phyloP scores from a whole-genome alignment of 2,797 vertebrate species.

The Zalophus californianus region DNA sequence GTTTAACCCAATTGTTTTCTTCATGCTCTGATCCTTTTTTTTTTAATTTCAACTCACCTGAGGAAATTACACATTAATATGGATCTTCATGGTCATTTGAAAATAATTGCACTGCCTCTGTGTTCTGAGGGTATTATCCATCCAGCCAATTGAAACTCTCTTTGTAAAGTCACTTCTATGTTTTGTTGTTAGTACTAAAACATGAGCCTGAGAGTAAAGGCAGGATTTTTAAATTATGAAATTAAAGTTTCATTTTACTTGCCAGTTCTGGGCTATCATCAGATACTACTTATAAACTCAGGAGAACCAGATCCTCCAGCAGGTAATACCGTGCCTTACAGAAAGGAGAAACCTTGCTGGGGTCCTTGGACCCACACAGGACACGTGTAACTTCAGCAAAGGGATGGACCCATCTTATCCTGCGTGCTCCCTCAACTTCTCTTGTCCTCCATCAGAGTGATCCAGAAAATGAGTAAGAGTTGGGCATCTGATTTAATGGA shows the following conservation, averaged over 20 bases:
- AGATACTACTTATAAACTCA: background rate
- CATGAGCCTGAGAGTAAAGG: background rate
- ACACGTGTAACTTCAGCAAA: background rate
- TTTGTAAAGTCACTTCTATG: background rate
- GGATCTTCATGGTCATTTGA: background rate
- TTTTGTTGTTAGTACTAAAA: background rate
- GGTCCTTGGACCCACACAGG: fast-evolving
- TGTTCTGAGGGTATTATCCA: background rate
- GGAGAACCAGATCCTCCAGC: background rate
- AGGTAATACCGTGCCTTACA: background rate
- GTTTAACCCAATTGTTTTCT: background rate
- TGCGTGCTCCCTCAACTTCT: background rate
- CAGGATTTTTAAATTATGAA: background rate
- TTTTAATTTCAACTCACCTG: background rate
- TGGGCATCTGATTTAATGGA: background rate
- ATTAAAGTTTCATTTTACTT: background rate
- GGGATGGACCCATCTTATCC: background rate
- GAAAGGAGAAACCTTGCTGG: fast-evolving
- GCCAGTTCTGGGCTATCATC: background rate
- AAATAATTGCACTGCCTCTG: background rate
- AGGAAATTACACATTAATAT: background rate
- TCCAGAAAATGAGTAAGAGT: background rate
- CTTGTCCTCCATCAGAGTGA: background rate
- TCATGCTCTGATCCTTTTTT: background rate
- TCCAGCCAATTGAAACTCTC: background rate